A percentile compares a stretch with the other conserved stretches of the same genome.
Conservation (phyloP, 2,888 invertebrate species). For the Amorpha juglandis region DNA sequence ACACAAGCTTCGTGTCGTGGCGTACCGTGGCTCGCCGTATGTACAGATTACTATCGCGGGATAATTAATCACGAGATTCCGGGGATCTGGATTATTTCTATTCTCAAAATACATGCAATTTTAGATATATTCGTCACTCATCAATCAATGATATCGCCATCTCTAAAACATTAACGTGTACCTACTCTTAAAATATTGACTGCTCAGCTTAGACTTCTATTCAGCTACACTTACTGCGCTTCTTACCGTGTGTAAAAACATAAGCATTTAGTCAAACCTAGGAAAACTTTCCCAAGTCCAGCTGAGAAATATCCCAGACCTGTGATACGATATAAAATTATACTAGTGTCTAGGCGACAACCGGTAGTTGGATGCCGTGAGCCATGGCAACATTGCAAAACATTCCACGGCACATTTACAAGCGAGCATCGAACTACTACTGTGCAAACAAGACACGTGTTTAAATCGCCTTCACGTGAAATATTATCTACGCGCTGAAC, state of each 20-base stretch:
- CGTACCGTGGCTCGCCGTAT: conserved; percentile 28
- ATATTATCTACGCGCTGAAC: conserved; percentile 49
- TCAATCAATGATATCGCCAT: not conserved
- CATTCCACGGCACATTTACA: conserved; percentile 62
- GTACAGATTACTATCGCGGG: conserved; percentile 14
- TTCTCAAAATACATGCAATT: not conserved
- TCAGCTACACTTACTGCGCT: too few species aligned
- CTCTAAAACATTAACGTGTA: too few species aligned
- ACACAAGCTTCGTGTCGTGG: conserved; percentile 28
- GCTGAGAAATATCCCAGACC: not conserved
- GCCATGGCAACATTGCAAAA: conserved; percentile 15
- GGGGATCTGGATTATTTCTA: not conserved
- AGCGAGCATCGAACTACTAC: conserved; percentile 44
- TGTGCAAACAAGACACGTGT: conserved; percentile 70
- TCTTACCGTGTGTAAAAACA: too few species aligned
- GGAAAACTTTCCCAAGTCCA: not conserved
- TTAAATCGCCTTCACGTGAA: conserved; percentile 62
- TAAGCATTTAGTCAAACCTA: too few species aligned
- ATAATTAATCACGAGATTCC: conserved; percentile 13
- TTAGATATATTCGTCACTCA: not conserved
- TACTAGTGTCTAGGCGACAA: not conserved
- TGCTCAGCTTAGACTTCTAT: not conserved
- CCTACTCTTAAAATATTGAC: too few species aligned
- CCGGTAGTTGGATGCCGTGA: not conserved
- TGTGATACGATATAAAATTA: not conserved